Base-by-base conservation (phyloP, 2,888 invertebrate species). In the Lypha dubia region DNA sequence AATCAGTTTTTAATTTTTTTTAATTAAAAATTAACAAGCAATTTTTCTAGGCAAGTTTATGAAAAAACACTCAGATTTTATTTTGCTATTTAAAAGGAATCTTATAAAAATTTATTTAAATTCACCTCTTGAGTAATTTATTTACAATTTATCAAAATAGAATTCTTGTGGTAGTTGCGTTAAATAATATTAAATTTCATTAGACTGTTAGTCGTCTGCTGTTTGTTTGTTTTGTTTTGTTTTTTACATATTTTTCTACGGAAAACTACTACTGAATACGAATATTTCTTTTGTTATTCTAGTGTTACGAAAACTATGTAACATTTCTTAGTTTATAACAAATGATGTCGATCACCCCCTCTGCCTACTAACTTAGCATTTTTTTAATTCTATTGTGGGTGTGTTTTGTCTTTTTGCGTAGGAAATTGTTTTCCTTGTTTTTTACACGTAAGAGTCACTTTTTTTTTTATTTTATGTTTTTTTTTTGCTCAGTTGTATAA, bases 191-290 rank as follows among this genome's bases (percentile, higher is more conserved):
- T 9, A 28, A 71, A 15, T 58, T 38, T 73, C 46, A 70, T 68
- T 56, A 84, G 84, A 84, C 84, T 68, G 63, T 38, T 70, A 63
- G 84, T 51, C 84, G 84, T 81, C 84, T 70, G 84, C 44, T 81
- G 84, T 81, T 81, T 70, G 32, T 6, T 6, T 65, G 44, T 46
- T n/a, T 63, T 32, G n/a, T n/a, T n/a, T n/a, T n/a, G n/a, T 22
- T 13, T 13, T 35, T 46, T 8, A 32, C 20, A 28, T n/a, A 44
- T 74, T 49, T 51, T 24, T 4, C 9, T 46, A 44, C 32, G 77
- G 84, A 74, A 84, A 81, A 81, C 41, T 81, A 81, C 41, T 81
- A 70, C 80, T 28, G 44, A n/a, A 13, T 41, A n/a, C 1, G 13
- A 38, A 24, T 44, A n/a, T 20, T 49, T 5, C 7, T 20, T 56